Evolutionary conservation across 1,140 invertebrate species (phyloP).

Genomic region (Ceratitis capitata): DNA sequence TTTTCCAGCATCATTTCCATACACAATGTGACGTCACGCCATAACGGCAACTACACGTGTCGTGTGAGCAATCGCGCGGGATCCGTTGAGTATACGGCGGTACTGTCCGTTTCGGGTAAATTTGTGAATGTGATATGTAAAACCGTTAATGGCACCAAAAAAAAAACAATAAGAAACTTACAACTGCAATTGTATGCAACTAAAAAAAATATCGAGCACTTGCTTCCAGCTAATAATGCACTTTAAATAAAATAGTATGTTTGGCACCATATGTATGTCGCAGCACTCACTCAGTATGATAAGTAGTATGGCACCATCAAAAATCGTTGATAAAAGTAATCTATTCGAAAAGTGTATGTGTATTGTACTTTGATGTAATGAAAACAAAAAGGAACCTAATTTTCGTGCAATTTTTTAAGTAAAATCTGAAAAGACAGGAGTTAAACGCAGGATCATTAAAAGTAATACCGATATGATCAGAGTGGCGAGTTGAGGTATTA

Average conservation of each 20-base stretch:
- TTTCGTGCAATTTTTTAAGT: background rate
- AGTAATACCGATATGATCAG: too few relatives aligned
- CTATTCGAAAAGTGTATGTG: background rate
- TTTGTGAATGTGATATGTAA: constrained; percentile 14
- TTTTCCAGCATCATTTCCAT: constrained; percentile 71
- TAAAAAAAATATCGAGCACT: constrained; percentile 38
- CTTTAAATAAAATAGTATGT: constrained; percentile 36
- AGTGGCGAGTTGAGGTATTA: too few relatives aligned
- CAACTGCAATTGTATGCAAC: constrained; percentile 31
- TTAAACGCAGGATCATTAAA: background rate
- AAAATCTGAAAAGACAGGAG: background rate
- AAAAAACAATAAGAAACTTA: too few relatives aligned
- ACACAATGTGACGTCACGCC: constrained; percentile 70
- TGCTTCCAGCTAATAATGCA: constrained; percentile 21
- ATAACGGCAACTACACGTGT: constrained; percentile 76
- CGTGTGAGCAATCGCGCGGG: constrained; percentile 72
- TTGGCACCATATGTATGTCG: constrained; percentile 4
- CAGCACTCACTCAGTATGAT: constrained; percentile 9
- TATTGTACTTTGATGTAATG: constrained; percentile 9
- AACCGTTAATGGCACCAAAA: background rate
- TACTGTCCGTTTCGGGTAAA: constrained; percentile 75
- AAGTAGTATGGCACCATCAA: background rate
- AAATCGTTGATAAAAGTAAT: background rate
- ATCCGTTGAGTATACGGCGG: constrained; percentile 70
- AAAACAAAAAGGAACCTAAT: background rate